Conservation (phyloP, 2,888 invertebrate species). For the Ceratothoa steindachneri region DNA sequence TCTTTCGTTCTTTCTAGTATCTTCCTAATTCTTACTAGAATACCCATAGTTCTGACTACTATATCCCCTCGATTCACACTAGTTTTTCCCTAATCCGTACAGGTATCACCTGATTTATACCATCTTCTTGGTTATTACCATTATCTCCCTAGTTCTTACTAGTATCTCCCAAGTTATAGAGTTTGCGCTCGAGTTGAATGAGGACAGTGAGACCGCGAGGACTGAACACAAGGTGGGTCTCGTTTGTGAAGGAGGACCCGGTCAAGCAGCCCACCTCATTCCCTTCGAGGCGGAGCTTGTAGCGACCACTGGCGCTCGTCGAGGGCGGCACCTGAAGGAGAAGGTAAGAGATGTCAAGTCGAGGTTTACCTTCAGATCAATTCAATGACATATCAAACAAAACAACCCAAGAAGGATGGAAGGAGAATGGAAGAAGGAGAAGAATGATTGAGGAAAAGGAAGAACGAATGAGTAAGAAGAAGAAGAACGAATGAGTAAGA, state of each 20-base stretch:
- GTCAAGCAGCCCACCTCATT: slow-evolving; percentile 71
- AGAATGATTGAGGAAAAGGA: too few species aligned
- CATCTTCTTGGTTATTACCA: too few species aligned
- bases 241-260: slow-evolving; percentile 83
- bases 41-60: too few species aligned
- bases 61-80: too few species aligned
- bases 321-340: slow-evolving; percentile 69
- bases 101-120: too few species aligned
- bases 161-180: slow-evolving; percentile 87
- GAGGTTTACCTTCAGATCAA: too few species aligned
- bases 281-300: slow-evolving; percentile 78
- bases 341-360: not conserved
- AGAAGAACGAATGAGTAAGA: too few species aligned
- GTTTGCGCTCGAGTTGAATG: slow-evolving; percentile 88
- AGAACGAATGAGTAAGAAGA: too few species aligned
- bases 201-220: slow-evolving; percentile 91
- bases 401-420: not conserved
- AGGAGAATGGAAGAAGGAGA: not conserved
- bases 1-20: too few species aligned
- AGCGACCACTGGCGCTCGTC: slow-evolving; percentile 74
- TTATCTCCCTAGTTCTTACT: too few species aligned
- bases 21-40: too few species aligned
- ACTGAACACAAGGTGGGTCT: slow-evolving; percentile 77
- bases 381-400: not conserved
- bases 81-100: too few species aligned